phyloP scores from a whole-genome alignment of 2,888 invertebrate species.

The Cecidostiba fungosa region DNA sequence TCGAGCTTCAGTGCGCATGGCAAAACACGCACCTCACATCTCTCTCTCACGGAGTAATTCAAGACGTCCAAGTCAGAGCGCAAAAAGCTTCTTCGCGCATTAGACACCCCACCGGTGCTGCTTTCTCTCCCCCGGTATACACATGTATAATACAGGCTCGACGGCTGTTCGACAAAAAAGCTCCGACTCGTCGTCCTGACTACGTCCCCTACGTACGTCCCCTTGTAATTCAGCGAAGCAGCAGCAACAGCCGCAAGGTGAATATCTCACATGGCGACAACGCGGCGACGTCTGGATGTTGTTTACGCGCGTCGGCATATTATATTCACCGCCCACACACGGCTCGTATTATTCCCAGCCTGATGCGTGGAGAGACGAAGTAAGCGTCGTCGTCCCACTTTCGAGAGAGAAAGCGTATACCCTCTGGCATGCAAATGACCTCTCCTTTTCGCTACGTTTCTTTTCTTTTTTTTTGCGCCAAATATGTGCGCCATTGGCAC shows the following conservation, averaged over 20 bases:
- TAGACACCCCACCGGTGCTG: not conserved
- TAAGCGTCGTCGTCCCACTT: slow-evolving; percentile 3
- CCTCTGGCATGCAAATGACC: slow-evolving; percentile 49
- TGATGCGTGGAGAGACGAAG: not conserved
- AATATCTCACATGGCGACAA: not conserved
- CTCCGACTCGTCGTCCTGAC: not conserved
- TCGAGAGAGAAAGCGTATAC: not conserved
- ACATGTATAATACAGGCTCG: not conserved
- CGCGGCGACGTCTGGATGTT: slow-evolving; percentile 6
- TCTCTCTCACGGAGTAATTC: slow-evolving; percentile 29
- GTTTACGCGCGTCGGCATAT: slow-evolving; percentile 14
- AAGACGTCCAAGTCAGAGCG: slow-evolving; percentile 4
- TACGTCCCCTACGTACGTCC: not conserved
- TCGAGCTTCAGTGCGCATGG: not conserved
- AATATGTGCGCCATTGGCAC: not conserved
- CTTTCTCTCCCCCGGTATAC: not conserved
- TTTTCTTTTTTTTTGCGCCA: not conserved
- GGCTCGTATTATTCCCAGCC: not conserved
- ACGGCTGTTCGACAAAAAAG: not conserved
- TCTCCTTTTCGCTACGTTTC: not conserved
- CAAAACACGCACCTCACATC: not conserved
- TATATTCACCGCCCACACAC: not conserved
- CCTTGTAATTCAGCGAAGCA: slow-evolving; percentile 3
- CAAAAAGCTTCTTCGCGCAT: not conserved
- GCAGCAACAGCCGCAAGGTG: not conserved